phyloP scores from a whole-genome alignment of 2,797 vertebrate genomes.

The Triplophysa bombifrons region DNA sequence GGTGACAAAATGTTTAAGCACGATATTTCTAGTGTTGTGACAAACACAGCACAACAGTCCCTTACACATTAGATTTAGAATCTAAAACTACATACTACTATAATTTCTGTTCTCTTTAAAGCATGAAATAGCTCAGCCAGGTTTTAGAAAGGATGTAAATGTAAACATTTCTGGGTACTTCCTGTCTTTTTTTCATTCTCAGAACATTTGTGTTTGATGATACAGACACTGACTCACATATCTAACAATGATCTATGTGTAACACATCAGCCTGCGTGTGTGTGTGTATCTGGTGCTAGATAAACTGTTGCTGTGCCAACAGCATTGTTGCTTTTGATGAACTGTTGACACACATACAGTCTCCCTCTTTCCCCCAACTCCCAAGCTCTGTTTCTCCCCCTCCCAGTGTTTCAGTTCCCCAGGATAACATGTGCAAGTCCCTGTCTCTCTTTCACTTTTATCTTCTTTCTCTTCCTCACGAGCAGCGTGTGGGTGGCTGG shows the following conservation, averaged over 20 bases:
- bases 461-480: slow-evolving; percentile 33
- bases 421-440: slow-evolving; percentile 69
- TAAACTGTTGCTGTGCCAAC: slow-evolving; percentile 54
- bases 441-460: slow-evolving; percentile 56
- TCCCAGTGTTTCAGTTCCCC: slow-evolving; percentile 20
- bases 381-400: slow-evolving; percentile 26
- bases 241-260: slow-evolving; percentile 45
- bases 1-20: no score
- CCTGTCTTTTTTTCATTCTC: slow-evolving; percentile 35
- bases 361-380: slow-evolving; percentile 29
- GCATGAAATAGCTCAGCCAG: not conserved
- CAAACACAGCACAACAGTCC: not conserved
- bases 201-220: slow-evolving; percentile 32
- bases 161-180: slow-evolving; percentile 7
- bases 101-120: not conserved
- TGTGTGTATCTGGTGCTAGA: slow-evolving; percentile 33
- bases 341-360: slow-evolving; percentile 44
- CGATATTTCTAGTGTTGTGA: not conserved
- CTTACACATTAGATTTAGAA: not conserved
- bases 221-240: slow-evolving; percentile 28
- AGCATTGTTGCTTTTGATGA: slow-evolving; percentile 51
- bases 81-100: not conserved
- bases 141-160: no score
- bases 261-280: slow-evolving; percentile 41
- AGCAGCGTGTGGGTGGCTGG: slow-evolving; percentile 67